These are phyloP conservation scores for Indicator maculatus DNA, from an alignment of 2,113 vertebrate genomes.

Conservation along the genomic window DNA sequence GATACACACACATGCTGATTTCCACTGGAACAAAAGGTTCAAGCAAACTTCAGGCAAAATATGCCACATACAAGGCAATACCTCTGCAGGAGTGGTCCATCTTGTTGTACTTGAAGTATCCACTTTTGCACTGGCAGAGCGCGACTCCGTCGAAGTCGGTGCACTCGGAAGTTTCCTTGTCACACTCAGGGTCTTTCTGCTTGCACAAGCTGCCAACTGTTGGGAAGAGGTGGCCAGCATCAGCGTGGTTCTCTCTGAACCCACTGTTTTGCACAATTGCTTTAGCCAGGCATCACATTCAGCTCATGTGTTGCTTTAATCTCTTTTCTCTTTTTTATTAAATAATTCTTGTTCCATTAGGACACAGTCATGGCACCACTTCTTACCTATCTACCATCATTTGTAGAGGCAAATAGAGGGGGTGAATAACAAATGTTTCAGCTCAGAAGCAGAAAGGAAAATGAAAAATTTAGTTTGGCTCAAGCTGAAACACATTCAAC, in stretches of 20 bases:
- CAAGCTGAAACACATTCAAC: background rate
- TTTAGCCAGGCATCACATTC: background rate
- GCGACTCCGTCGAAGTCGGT: conserved; percentile 80
- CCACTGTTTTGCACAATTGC: background rate
- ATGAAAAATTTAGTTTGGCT: conserved; percentile 30
- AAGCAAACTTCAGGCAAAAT: background rate
- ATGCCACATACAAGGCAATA: conserved; percentile 22
- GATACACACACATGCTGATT: background rate
- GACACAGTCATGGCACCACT: background rate
- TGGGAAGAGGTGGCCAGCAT: background rate
- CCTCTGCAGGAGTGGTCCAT: conserved; percentile 92
- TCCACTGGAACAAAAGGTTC: background rate
- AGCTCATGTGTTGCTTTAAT: background rate
- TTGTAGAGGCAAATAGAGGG: background rate
- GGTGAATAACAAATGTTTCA: background rate
- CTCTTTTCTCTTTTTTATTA: background rate
- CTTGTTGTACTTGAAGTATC: conserved; percentile 91
- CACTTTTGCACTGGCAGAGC: conserved; percentile 86
- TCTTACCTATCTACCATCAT: background rate
- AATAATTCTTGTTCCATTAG: background rate
- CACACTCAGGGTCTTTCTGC: conserved; percentile 84
- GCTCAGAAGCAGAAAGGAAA: background rate
- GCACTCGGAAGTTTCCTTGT: conserved; percentile 86
- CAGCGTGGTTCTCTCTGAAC: background rate
- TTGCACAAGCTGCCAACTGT: conserved; percentile 88